Evolutionary conservation across 2,797 vertebrate genomes (phyloP), one percentile per base, ranked within the genome.

Genomic region (Apodemus agrarius): DNA sequence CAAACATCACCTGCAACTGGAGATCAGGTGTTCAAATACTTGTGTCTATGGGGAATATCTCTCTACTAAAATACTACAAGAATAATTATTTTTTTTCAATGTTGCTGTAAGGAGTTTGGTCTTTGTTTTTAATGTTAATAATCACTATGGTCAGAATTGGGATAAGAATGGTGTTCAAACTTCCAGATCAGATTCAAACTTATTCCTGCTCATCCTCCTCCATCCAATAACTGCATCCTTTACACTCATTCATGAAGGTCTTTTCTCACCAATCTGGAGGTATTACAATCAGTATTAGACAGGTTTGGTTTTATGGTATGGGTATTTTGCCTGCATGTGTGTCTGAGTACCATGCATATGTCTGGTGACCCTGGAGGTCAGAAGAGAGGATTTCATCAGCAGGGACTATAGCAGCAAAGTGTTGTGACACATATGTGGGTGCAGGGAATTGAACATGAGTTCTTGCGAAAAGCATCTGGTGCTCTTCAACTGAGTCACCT

Each of bases 171-270:
- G 76, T 31, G 17, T 5, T 74, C 7, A 43, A 9, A 61, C 3
- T 43, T 81, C 21, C 14, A 81, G 69, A 61, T 76, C 29, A 63
- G 65, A 91, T 65, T 96, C 65, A 81, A 1, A 75, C 34, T 80
- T 12, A 0, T 37, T 80, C 37, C 84, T 34, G 16, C 9, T 76
- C 37, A 89, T 81, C 6, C 8, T 91, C 34, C 17, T 40, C 29
- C 14, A 17, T 57, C 26, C 31, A 49, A 82, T 8, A 75, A 34
- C 14, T 57, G 21, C 49, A 31, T 54, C 22, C 59, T 65, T 37
- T 8, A 34, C 6, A 1, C 10, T 63, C 24, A 6, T 12, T 10
- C 34, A 14, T 7, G 10, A 14, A 46, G 22, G 0, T 26, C 13
- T 3, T 46, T 76, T 80, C 9, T 76, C 52, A 84, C 3, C 52